These are phyloP conservation scores for Iselma pallidipennis DNA, from an alignment of 2,888 invertebrate species.

Conservation along the genomic window DNA sequence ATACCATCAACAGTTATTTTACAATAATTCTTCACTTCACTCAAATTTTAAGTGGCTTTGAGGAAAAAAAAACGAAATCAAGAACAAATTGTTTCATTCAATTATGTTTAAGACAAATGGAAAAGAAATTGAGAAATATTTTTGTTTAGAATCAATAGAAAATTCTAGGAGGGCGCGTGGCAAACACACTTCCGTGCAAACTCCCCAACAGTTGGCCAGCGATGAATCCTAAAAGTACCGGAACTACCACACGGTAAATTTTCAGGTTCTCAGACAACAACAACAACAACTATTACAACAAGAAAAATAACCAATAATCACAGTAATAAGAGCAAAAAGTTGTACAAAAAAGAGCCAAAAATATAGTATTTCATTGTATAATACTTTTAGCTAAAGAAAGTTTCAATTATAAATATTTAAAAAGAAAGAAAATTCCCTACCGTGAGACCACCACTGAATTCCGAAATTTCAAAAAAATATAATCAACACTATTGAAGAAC, in stretches of 20 bases:
- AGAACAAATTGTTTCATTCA: too few relatives aligned
- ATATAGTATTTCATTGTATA: too few relatives aligned
- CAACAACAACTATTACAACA: neutral
- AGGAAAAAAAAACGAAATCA: too few relatives aligned
- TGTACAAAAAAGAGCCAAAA: too few relatives aligned
- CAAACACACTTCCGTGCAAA: conserved; percentile 54
- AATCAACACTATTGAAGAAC: too few relatives aligned
- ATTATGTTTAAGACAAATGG: too few relatives aligned
- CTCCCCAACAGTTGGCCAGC: conserved; percentile 51
- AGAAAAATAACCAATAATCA: too few relatives aligned
- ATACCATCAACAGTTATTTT: too few relatives aligned
- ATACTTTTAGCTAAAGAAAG: too few relatives aligned
- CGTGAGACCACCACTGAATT: neutral
- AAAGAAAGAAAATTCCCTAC: neutral
- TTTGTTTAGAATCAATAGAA: neutral
- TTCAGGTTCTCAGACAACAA: conserved; percentile 9
- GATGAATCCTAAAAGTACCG: conserved; percentile 40
- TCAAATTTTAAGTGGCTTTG: neutral
- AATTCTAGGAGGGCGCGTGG: conserved; percentile 41
- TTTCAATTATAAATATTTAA: neutral
- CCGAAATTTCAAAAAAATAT: too few relatives aligned
- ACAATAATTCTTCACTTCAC: neutral
- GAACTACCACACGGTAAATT: conserved; percentile 47
- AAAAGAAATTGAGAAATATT: too few relatives aligned
- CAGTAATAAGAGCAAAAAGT: too few relatives aligned